Evolutionary conservation across 2,888 invertebrate species (phyloP).

Genomic region (Epirrhoe tristata): DNA sequence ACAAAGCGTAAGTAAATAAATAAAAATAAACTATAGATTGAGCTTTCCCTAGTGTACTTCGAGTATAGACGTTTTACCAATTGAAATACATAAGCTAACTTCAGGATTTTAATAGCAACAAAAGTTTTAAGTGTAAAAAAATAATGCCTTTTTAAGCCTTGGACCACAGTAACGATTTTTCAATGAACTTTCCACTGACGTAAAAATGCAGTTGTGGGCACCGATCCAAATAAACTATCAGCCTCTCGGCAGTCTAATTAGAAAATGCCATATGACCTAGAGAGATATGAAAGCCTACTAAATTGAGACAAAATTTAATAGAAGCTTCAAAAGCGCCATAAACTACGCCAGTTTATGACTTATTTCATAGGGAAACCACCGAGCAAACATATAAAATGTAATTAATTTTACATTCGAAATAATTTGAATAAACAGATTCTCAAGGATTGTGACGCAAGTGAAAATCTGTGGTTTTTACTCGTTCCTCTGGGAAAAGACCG

Average conservation of each 20-base stretch:
- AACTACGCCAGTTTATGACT: neutral
- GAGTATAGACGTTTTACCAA: conserved; percentile 23
- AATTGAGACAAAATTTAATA: neutral
- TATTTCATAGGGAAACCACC: neutral
- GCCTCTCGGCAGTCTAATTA: conserved; percentile 32
- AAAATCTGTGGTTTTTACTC: neutral
- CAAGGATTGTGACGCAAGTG: neutral
- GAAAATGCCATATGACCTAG: conserved; percentile 33
- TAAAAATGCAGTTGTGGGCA: conserved; percentile 37
- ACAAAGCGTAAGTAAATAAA: conserved; percentile 10
- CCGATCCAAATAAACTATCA: conserved; percentile 36
- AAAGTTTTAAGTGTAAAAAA: neutral
- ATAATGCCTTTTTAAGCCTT: neutral
- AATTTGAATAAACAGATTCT: neutral
- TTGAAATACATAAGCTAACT: conserved; percentile 26
- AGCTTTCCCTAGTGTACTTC: conserved; percentile 24
- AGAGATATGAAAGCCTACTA: neutral
- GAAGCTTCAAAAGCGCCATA: neutral
- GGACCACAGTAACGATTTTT: neutral
- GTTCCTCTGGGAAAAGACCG: neutral
- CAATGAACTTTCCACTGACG: conserved; percentile 10
- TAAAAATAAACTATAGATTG: conserved; percentile 16
- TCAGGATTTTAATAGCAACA: conserved; percentile 2
- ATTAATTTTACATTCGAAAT: no score
- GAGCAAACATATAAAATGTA: neutral